Conservation (phyloP, 2,888 invertebrate genomes). For the Cantharis rustica region DNA sequence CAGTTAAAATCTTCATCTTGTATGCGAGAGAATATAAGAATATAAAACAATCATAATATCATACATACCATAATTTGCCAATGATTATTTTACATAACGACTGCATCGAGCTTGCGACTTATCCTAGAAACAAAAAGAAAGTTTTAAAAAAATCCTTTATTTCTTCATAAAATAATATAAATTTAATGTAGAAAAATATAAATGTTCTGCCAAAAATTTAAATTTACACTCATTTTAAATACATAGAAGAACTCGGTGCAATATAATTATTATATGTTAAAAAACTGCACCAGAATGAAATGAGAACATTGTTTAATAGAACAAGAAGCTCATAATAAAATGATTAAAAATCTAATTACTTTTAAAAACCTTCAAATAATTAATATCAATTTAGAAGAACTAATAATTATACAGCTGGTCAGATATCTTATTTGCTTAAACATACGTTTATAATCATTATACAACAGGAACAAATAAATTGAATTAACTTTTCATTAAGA, state of each 20-base stretch:
- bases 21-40: background rate
- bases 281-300: background rate
- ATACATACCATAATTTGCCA: conserved; percentile 1
- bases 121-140: background rate
- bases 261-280: background rate
- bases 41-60: background rate
- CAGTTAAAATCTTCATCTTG: background rate
- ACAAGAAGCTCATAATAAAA: background rate
- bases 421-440: background rate
- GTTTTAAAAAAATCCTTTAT: background rate
- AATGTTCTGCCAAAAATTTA: no score
- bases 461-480: background rate
- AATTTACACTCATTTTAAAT: no score
- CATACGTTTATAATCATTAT: background rate
- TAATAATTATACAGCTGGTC: background rate
- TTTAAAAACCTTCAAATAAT: background rate
- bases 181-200: no score
- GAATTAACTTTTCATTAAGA: background rate
- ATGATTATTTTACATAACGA: background rate
- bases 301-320: background rate
- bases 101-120: background rate
- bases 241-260: background rate
- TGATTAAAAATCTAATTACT: background rate
- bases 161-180: background rate
- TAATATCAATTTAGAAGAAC: background rate